These are phyloP conservation scores for Choreutis nemorana DNA, from an alignment of 2,888 invertebrate genomes.

Conservation along the genomic window DNA sequence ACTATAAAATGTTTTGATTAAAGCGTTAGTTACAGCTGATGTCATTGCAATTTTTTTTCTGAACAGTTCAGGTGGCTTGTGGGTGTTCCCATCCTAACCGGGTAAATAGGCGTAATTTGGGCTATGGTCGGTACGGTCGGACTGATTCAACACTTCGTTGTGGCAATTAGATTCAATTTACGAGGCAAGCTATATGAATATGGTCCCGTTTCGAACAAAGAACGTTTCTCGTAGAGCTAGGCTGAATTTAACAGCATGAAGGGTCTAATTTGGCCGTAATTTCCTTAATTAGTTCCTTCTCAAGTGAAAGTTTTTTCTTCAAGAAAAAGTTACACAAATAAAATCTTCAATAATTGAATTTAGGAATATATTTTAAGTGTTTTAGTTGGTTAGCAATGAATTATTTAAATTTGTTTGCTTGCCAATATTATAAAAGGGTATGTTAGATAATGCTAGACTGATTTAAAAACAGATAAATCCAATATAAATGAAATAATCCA, in stretches of 20 bases:
- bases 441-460: too few species aligned
- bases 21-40: conserved; percentile 21
- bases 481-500: too few species aligned
- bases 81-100: conserved; percentile 52
- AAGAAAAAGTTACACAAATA: too few species aligned
- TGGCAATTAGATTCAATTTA: conserved; percentile 64
- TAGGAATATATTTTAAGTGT: too few species aligned
- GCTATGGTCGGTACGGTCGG: conserved; percentile 45
- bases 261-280: too few species aligned
- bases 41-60: conserved; percentile 31
- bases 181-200: conserved; percentile 42
- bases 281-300: too few species aligned
- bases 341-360: too few species aligned
- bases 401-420: too few species aligned
- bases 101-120: conserved; percentile 59
- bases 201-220: conserved; percentile 41
- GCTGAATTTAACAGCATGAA: conserved; percentile 25
- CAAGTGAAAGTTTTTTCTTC: too few species aligned
- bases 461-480: too few species aligned
- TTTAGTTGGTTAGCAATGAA: too few species aligned
- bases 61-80: conserved; percentile 56
- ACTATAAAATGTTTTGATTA: neutral
- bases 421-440: too few species aligned
- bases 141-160: conserved; percentile 63
- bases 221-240: conserved; percentile 40